Evolutionary conservation across 2,888 invertebrate genomes (phyloP), one percentile per base, ranked within the genome.

Genomic region (Megamerina dolium): DNA sequence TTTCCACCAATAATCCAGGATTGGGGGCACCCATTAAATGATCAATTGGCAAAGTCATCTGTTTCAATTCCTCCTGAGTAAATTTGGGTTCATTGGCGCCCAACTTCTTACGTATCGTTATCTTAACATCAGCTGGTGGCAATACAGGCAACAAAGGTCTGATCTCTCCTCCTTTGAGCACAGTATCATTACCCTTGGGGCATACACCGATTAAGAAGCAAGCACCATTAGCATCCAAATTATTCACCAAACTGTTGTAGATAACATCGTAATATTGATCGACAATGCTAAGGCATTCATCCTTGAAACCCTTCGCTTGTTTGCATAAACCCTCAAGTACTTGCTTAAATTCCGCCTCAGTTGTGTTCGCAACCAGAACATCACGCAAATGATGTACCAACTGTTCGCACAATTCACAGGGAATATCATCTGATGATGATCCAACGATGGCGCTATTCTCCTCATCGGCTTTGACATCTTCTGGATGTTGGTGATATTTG

Each of bases 361-460:
- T 90, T 0, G 91, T 89, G 64, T 92, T 90, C 14, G 91, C 83
- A 20, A 87, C 76, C 18, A 93, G 68, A 5, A 89, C 75, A 62
- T 91, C 87, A 48, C 83, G 80, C 53, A 91, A 74, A 68, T 92
- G 90, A 17, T 74, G 73, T 0, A 91, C 83, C 37, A 93, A 71
- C 65, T 89, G 87, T 58, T 87, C 82, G 68, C 92, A 93, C 43
- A 93, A 76, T 58, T 90, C 85, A 65, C 93, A 92, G 1, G 89
- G 83, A 39, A 87, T 75, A 60, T 83, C 81, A 55, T 81, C 80
- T 5, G 27, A 30, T 8, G 43, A 37, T 55, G 64, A 68, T n/a
- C 78, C 61, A 32, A 73, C 71, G 13, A 78, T 73, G 58, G 75
- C 72, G 41, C 79, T 82, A 49, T 77, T 75, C 14, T 80, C 73